Evolutionary conservation across 1,140 invertebrate genomes (phyloP).

Genomic region (Dendrolimus kikuchii): DNA sequence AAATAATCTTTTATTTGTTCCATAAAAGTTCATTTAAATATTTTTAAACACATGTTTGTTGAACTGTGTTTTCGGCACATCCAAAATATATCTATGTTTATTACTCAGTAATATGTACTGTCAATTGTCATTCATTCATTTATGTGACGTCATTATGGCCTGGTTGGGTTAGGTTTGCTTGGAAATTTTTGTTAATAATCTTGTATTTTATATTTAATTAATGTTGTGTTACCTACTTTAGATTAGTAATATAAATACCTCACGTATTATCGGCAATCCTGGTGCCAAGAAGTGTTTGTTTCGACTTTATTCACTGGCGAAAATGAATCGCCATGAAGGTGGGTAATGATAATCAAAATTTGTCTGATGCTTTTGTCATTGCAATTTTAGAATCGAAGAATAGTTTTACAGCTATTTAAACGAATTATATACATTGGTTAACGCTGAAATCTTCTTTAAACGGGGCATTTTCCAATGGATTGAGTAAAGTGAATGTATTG

Average conservation of each 20-base stretch:
- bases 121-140: conserved; percentile 25
- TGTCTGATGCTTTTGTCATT: conserved; percentile 67
- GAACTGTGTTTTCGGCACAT: too few species aligned
- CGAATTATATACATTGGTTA: not conserved
- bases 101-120: too few species aligned
- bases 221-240: conserved; percentile 74
- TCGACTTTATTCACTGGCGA: conserved; percentile 73
- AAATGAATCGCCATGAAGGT: conserved; percentile 90
- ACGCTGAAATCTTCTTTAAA: not conserved
- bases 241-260: conserved; percentile 66
- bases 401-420: conserved; percentile 9
- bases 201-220: conserved; percentile 75
- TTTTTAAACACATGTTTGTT: too few species aligned
- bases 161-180: conserved; percentile 82
- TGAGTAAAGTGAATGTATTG: conserved; percentile 31
- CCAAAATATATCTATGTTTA: too few species aligned
- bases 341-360: conserved; percentile 74
- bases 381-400: conserved; percentile 43
- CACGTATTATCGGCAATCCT: conserved; percentile 59
- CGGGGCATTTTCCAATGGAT: conserved; percentile 7
- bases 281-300: conserved; percentile 60
- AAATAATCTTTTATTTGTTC: too few species aligned
- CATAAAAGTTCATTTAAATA: too few species aligned
- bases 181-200: conserved; percentile 77
- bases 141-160: conserved; percentile 80